Conservation (phyloP, 2,888 invertebrate genomes). For the Ceramica pisi region DNA sequence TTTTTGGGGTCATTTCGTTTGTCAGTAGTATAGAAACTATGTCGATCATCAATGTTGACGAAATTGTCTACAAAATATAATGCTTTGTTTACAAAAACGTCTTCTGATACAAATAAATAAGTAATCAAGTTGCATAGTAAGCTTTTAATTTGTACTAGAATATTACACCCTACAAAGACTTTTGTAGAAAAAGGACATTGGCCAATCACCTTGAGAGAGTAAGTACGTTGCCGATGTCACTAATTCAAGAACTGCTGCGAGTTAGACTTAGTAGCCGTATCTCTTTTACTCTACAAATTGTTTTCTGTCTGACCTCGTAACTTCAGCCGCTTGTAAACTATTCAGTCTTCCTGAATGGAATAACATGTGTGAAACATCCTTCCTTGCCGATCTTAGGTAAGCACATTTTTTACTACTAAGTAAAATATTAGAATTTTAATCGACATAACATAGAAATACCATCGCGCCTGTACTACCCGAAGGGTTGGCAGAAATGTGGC, state of each 20-base stretch:
- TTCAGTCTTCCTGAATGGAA: conserved; percentile 26
- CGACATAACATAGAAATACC: too few species aligned
- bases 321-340: conserved; percentile 29
- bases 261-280: neutral
- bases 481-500: too few species aligned
- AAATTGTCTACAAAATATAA: neutral
- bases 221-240: conserved; percentile 10
- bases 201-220: neutral
- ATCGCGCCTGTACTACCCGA: too few species aligned
- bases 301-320: conserved; percentile 33
- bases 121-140: neutral
- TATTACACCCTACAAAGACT: neutral
- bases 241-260: conserved; percentile 27
- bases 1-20: neutral
- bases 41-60: neutral
- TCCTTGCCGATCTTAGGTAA: neutral
- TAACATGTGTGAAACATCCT: neutral
- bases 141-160: neutral
- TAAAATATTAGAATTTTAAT: too few species aligned
- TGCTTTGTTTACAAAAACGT: neutral
- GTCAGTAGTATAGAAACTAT: neutral
- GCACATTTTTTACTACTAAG: too few species aligned
- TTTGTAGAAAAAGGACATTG: neutral
- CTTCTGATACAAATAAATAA: neutral
- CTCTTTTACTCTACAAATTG: conserved; percentile 26